Conservation (phyloP, 2,113 vertebrate species). For the Beaufortia kweichowensis region DNA sequence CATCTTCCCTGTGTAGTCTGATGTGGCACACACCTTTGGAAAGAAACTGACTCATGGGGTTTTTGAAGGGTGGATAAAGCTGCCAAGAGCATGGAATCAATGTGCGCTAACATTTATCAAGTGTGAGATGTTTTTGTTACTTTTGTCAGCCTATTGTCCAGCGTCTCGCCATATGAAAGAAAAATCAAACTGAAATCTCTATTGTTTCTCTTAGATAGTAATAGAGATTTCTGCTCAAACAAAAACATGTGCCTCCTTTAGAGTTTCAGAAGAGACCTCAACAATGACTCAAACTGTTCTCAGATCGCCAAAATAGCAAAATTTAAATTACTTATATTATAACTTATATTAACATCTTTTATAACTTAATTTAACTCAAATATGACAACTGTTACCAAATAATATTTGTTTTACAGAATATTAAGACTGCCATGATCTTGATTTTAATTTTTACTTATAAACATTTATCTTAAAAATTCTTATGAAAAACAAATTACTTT, state of each 20-base stretch:
- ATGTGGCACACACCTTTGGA: slow-evolving; percentile 27
- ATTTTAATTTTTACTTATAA: no score
- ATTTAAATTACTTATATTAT: no score
- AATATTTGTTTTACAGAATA: no score
- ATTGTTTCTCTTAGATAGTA: not conserved
- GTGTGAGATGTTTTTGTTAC: slow-evolving; percentile 5
- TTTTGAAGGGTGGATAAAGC: slow-evolving; percentile 30
- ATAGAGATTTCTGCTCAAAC: not conserved
- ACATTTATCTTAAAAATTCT: no score
- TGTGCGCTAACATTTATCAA: slow-evolving; percentile 31
- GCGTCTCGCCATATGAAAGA: not conserved
- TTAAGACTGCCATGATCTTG: no score
- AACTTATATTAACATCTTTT: no score
- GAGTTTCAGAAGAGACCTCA: not conserved
- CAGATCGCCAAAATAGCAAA: slow-evolving; percentile 8
- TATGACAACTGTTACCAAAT: no score
- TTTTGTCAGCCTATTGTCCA: not conserved
- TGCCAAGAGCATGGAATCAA: slow-evolving; percentile 22
- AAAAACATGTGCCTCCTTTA: not conserved
- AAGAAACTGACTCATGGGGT: slow-evolving; percentile 23
- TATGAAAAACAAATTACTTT: no score
- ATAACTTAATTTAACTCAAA: no score
- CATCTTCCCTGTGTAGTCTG: slow-evolving; percentile 26
- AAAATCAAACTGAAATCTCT: not conserved
- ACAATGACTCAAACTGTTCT: slow-evolving; percentile 10